These are phyloP conservation scores for Anthoscopus minutus DNA, from an alignment of 2,113 vertebrate species.

Conservation along the genomic window DNA sequence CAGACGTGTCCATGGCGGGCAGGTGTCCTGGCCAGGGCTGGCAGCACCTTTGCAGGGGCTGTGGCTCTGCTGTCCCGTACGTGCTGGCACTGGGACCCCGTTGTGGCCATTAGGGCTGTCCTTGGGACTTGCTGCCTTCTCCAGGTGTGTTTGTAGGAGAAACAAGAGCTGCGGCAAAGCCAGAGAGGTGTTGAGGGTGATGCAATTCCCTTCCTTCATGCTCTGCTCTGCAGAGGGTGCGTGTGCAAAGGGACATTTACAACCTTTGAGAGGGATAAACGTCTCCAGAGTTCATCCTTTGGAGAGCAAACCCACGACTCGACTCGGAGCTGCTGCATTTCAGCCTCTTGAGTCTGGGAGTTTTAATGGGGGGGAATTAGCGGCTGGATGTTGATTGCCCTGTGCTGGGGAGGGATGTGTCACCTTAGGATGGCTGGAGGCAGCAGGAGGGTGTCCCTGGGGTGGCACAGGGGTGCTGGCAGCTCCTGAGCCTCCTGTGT, in stretches of 20 bases:
- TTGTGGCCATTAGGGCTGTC: rapidly evolving
- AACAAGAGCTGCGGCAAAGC: not conserved
- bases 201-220: rapidly evolving
- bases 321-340: not conserved
- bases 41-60: not conserved
- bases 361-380: not conserved
- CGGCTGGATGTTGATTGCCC: not conserved
- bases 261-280: not conserved
- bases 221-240: not conserved
- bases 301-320: rapidly evolving
- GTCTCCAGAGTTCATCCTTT: not conserved
- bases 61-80: not conserved
- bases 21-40: not conserved
- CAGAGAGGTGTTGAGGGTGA: rapidly evolving
- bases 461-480: not conserved
- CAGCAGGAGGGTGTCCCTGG: not conserved
- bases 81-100: not conserved
- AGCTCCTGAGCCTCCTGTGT: not conserved
- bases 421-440: not conserved
- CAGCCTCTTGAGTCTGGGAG: not conserved
- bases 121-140: not conserved
- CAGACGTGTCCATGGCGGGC: rapidly evolving
- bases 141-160: conserved; percentile 38
- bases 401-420: rapidly evolving
- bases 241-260: not conserved